A percentile compares a stretch with the other conserved stretches of the same genome.
These are phyloP conservation scores for Ibycter americanus DNA, from an alignment of 2,797 vertebrate species.

Conservation along the genomic window DNA sequence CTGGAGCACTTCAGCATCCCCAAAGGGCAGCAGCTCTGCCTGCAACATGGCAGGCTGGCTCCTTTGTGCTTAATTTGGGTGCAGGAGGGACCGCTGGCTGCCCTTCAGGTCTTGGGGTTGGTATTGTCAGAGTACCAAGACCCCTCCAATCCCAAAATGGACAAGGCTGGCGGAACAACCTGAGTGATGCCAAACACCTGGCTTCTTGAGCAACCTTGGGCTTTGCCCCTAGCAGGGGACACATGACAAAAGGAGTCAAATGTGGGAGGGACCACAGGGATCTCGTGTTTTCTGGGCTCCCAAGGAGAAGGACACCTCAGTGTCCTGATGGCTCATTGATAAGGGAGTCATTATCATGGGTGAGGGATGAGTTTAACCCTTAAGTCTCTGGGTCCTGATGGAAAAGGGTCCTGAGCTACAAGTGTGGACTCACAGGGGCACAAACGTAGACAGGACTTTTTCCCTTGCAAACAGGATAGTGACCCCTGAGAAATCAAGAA, in stretches of 20 bases:
- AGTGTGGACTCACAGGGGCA: background rate
- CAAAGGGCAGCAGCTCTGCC: background rate
- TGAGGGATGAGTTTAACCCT: background rate
- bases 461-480: background rate
- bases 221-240: background rate
- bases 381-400: background rate
- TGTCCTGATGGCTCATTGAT: background rate
- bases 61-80: background rate
- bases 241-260: background rate
- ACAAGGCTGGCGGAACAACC: background rate
- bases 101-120: background rate
- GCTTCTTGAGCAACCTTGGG: background rate
- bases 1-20: background rate
- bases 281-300: background rate
- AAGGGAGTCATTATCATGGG: background rate
- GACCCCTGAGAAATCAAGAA: background rate
- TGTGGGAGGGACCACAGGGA: accelerated
- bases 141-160: background rate
- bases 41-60: background rate
- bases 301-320: background rate
- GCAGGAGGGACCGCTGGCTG: background rate
- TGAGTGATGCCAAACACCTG: background rate
- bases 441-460: background rate
- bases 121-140: background rate
- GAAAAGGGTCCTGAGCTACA: background rate